Base-by-base conservation (phyloP, 2,888 invertebrate genomes). In the Oxytorus armatus region DNA sequence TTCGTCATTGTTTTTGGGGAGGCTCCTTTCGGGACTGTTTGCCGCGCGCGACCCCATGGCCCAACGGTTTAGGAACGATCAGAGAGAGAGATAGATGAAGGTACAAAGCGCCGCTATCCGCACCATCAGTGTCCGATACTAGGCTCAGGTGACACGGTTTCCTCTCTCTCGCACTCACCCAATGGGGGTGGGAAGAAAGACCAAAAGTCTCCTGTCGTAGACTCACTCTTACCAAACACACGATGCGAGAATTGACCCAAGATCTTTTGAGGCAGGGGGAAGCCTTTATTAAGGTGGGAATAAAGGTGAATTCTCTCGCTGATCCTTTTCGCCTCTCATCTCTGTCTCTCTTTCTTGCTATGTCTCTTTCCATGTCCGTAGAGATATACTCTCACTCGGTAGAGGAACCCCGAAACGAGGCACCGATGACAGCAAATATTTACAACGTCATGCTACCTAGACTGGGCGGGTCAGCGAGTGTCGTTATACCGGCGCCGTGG, bases 51-150 rank as follows among this genome's bases (percentile, higher is more conserved):
- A 49, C 36, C 49, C 49, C 33, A 8, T n/a, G 11, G 65, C 51
- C 39, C 36, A 39, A 14, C 7, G 11, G 5, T 23, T 68, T 21
- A 8, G 33, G 33, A 66, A 47, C 59, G 42, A 1, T 0, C 5
- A 0, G 23, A 61, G 14, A 36, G 36, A 59, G 33, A 57, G 57
- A 39, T 4, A 21, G 25, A 61, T 10, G 57, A 59, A 72, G 69
- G 76, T 81, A 88, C 87, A 90, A 89, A 89, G 89, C 84, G 85
- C 89, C 89, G 90, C 90, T 91, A 91, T 91, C 90, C 86, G 86
- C 84, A 86, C 86, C 88, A 91, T 91, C 90, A 88, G 89, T 90
- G 91, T 91, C 88, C 89, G 89, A 90, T 90, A 90, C 89, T 84
- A 88, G 88, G 85, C 86, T 89, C 88, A 84, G 88, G 87, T 88